Percentiles rank a stretch among this genome's conserved stretches.
phyloP scores from a whole-genome alignment of 2,797 vertebrate genomes.

The Peromyscus eremicus region DNA sequence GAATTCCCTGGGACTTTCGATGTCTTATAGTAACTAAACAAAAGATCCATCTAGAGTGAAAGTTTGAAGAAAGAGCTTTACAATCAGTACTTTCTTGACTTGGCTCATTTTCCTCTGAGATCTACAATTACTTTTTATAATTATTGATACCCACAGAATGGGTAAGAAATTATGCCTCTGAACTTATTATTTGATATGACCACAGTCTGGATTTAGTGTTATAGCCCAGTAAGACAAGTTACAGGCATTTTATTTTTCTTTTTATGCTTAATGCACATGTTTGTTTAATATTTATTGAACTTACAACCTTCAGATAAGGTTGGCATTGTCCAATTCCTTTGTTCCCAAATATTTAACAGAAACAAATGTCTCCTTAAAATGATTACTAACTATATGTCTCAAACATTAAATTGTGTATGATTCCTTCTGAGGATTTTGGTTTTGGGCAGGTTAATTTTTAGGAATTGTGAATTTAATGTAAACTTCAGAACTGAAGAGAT shows the following conservation, averaged over 20 bases:
- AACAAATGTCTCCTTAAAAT: conserved; percentile 89
- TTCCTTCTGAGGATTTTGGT: neutral
- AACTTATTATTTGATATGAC: neutral
- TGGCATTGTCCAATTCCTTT: conserved; percentile 89
- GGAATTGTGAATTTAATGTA: neutral
- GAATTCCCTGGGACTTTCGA: neutral
- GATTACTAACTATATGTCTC: conserved; percentile 89
- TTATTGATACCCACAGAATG: neutral
- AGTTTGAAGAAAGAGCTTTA: neutral
- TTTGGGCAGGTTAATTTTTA: neutral
- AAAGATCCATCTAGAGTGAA: neutral
- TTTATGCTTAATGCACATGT: conserved; percentile 87
- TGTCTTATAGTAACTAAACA: neutral
- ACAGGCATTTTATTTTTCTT: neutral
- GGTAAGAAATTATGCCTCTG: neutral
- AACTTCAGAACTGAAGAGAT: neutral
- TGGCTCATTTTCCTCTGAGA: conserved; percentile 50
- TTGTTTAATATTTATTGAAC: conserved; percentile 90
- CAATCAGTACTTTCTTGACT: neutral
- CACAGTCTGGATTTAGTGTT: neutral
- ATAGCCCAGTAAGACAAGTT: neutral
- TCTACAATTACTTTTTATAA: conserved; percentile 55
- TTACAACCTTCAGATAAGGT: conserved; percentile 87
- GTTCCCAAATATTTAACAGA: conserved; percentile 89
- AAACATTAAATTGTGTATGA: conserved; percentile 92